Conservation (phyloP, 2,888 invertebrate genomes). For the Dromius quadrimaculatus region DNA sequence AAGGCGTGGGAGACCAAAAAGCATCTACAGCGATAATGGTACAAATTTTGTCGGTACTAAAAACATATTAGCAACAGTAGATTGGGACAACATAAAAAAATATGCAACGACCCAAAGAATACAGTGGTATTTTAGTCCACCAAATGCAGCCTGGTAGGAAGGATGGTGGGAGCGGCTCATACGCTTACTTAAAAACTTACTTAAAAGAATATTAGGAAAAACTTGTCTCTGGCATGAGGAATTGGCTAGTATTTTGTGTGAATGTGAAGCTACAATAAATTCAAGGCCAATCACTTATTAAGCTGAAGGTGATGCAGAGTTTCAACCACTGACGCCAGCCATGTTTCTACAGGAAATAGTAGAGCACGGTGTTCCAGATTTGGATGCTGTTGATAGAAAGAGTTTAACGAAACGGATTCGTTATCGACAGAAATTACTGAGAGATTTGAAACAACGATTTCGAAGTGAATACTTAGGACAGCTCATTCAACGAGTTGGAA, state of each 20-base stretch:
- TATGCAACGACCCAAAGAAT: too few species aligned
- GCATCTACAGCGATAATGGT: constrained; percentile 57
- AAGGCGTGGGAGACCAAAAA: constrained; percentile 57
- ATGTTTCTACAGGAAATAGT: constrained; percentile 57
- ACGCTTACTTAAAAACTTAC: too few species aligned
- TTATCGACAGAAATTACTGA: constrained; percentile 54
- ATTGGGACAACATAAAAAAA: too few species aligned
- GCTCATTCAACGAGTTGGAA: constrained; percentile 3
- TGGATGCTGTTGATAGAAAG: constrained; percentile 52
- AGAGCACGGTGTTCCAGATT: constrained; percentile 54
- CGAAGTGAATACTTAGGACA: constrained; percentile 56
- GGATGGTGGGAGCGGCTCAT: too few species aligned
- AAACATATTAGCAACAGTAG: too few species aligned
- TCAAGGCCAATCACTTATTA: constrained; percentile 56
- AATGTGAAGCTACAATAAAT: constrained; percentile 60
- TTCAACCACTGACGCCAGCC: constrained; percentile 53
- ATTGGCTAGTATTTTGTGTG: constrained; percentile 58
- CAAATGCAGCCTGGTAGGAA: too few species aligned
- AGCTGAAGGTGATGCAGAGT: not conserved
- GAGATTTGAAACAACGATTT: constrained; percentile 55
- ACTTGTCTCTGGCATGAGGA: too few species aligned
- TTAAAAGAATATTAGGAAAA: too few species aligned
- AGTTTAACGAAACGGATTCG: constrained; percentile 51
- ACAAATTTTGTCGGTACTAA: too few species aligned
- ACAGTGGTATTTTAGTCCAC: too few species aligned